A percentile compares a stretch with the other conserved stretches of the same genome.
These are phyloP conservation scores for Melipona bicolor DNA, from an alignment of 2,888 invertebrate genomes.

Conservation along the genomic window DNA sequence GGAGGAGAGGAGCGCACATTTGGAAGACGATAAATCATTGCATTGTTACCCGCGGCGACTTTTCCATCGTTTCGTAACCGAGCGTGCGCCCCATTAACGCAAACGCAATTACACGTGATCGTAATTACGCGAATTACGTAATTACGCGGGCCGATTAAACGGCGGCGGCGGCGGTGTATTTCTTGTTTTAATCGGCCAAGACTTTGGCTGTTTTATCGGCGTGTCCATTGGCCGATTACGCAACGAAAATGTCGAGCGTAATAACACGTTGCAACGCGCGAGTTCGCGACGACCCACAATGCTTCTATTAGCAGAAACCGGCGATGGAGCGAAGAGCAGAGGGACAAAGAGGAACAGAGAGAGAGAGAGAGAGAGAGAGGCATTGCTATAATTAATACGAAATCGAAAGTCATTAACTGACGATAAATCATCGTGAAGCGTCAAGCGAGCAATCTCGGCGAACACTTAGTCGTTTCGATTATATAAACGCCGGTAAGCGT, in stretches of 20 bases:
- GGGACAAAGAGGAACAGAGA: background rate
- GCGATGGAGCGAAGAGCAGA: background rate
- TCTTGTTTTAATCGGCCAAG: background rate
- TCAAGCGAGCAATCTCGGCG: slow-evolving; percentile 58
- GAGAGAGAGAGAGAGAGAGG: background rate
- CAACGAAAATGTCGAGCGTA: slow-evolving; percentile 29
- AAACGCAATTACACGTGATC: background rate
- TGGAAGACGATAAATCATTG: slow-evolving; percentile 9
- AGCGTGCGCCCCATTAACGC: background rate
- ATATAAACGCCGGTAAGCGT: slow-evolving; percentile 69
- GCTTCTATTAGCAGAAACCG: slow-evolving; percentile 33
- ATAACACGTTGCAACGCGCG: slow-evolving; percentile 29
- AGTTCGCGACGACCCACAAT: background rate
- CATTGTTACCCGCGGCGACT: background rate
- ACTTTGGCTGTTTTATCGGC: slow-evolving; percentile 5
- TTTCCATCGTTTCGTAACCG: slow-evolving; percentile 18
- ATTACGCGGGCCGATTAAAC: slow-evolving; percentile 10
- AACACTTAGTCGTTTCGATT: slow-evolving; percentile 64
- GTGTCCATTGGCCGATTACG: slow-evolving; percentile 35
- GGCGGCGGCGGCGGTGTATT: background rate
- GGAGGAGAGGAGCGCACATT: background rate
- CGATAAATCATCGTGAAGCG: slow-evolving; percentile 64
- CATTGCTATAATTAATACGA: slow-evolving; percentile 65
- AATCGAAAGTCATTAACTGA: slow-evolving; percentile 69
- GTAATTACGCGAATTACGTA: background rate